These are phyloP conservation scores for Drosophila orena DNA, from an alignment of 1,140 invertebrate genomes.

Conservation along the genomic window DNA sequence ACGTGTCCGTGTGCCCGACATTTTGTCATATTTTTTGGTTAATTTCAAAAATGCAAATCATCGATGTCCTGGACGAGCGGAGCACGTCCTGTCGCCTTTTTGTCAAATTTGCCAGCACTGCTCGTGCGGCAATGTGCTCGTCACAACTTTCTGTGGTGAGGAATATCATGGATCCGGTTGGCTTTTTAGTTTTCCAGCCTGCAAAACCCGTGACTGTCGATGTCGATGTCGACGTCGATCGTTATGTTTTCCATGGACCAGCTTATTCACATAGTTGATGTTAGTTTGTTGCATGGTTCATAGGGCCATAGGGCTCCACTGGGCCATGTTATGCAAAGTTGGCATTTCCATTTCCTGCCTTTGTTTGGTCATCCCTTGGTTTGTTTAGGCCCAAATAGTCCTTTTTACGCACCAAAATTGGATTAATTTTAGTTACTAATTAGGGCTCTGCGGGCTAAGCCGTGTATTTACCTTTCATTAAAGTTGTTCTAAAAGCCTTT, in stretches of 20 bases:
- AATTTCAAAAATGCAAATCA: slow-evolving; percentile 82
- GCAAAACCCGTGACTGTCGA: not conserved
- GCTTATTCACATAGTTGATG: slow-evolving; percentile 23
- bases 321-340: slow-evolving; percentile 19
- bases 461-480: no score
- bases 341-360: slow-evolving; percentile 18
- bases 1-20: slow-evolving; percentile 23
- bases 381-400: not conserved
- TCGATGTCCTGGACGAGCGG: slow-evolving; percentile 43
- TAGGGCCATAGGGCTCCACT: not conserved
- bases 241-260: slow-evolving; percentile 28
- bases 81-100: slow-evolving; percentile 47
- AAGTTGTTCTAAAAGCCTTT: no score
- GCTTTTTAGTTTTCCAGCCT: slow-evolving; percentile 19
- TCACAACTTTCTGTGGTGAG: slow-evolving; percentile 56
- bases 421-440: slow-evolving; percentile 1
- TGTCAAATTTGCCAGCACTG: slow-evolving; percentile 70
- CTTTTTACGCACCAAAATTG: not conserved
- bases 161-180: slow-evolving; percentile 61
- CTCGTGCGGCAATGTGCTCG: slow-evolving; percentile 50
- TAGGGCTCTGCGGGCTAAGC: not conserved
- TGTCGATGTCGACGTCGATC: slow-evolving; percentile 20
- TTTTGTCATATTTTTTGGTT: slow-evolving; percentile 81
- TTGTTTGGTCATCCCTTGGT: slow-evolving; percentile 4
- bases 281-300: slow-evolving; percentile 14